Evolutionary conservation across 2,888 invertebrate genomes (phyloP).

Genomic region (Hemicrepidius hirtus): DNA sequence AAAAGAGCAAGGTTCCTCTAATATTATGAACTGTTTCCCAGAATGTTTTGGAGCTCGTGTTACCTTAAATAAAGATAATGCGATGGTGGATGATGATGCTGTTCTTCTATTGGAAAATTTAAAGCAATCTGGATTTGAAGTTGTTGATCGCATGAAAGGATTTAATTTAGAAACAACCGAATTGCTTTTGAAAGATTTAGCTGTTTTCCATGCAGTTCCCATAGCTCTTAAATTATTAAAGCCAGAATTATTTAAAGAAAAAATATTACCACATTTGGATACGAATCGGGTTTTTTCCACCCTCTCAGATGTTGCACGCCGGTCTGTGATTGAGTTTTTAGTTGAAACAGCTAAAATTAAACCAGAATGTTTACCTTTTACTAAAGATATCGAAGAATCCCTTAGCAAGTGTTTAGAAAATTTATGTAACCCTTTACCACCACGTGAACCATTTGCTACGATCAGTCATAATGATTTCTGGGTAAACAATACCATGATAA

Average conservation of each 20-base stretch:
- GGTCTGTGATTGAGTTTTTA: constrained; percentile 41
- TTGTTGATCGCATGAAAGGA: constrained; percentile 70
- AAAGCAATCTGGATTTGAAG: constrained; percentile 70
- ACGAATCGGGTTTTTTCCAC: constrained; percentile 39
- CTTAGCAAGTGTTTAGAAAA: constrained; percentile 29
- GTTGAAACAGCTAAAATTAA: constrained; percentile 38
- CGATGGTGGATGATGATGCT: constrained; percentile 73
- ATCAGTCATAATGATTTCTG: constrained; percentile 76
- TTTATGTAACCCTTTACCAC: constrained; percentile 48
- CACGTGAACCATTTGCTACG: constrained; percentile 72
- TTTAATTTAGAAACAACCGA: constrained; percentile 72
- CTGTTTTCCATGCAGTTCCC: constrained; percentile 74
- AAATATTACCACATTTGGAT: constrained; percentile 66
- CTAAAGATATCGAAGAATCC: constrained; percentile 53
- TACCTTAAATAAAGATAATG: constrained; percentile 61
- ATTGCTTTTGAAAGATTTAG: constrained; percentile 71
- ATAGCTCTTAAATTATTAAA: constrained; percentile 72
- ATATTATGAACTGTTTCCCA: constrained; percentile 70
- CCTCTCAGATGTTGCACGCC: constrained; percentile 43
- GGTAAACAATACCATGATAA: constrained; percentile 77
- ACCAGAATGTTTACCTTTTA: constrained; percentile 48
- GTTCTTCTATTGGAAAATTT: constrained; percentile 75
- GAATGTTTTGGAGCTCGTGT: constrained; percentile 73
- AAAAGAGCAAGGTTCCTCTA: constrained; percentile 66
- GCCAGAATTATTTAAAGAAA: constrained; percentile 67